Base-by-base conservation (phyloP, 1,140 invertebrate species). In the Diabrotica virgifera region DNA sequence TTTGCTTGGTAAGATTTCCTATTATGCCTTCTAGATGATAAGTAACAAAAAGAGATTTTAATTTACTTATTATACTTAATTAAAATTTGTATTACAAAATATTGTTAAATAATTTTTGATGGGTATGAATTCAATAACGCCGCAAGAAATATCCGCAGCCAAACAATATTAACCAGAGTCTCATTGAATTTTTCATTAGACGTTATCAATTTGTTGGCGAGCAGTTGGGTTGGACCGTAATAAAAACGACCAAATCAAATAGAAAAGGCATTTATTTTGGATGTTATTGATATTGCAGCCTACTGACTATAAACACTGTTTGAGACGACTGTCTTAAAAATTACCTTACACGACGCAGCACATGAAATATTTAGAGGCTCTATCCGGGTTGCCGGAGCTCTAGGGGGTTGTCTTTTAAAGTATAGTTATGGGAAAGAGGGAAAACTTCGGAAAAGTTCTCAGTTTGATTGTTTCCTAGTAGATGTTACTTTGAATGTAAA, bases 271-370 rank as follows among this genome's bases (percentile, higher is more conserved):
- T 74, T 71, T 64, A 73, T 73, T 72, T 67, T 64, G 64, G 62
- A 67, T 72, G 71, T 74, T 74, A 74, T 74, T 69, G 73, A 74
- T 74, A 74, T 73, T 66, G 72, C 68, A 58, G 67, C 55, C 57
- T 62, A 67, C 63, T 70, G 71, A 69, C 72, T 65, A 64, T 74
- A 74, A 74, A 74, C 72, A 71, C 69, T 68, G 67, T 67, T 72
- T 75, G 72, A 74, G 74, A 76, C 71, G 74, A 76, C 71, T 72
- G 71, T 71, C 68, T 60, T 67, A 74, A 75, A 75, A 75, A 72
- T 71, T 68, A 67, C 69, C 64, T 62, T 54, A 35, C 46, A 63
- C 46, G 36, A 56, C 46, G 51, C 64, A 24, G 38, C 40, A 40
- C 53, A 63, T 63, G 56, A 63, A 65, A 65, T 59, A 69, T 69